Evolutionary conservation across 1,140 invertebrate species (phyloP).

Genomic region (Mamestra configurata): DNA sequence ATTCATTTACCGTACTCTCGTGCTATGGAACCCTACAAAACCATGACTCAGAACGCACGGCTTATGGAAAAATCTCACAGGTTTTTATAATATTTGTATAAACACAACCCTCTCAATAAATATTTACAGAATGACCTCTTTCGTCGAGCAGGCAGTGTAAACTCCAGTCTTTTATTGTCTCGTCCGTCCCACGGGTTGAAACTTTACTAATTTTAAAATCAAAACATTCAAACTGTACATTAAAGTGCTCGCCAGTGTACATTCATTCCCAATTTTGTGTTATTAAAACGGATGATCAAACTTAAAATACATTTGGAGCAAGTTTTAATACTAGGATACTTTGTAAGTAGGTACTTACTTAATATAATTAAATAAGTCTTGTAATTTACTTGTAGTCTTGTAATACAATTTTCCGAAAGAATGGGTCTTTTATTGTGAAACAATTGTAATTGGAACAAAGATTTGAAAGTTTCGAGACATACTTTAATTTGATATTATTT

Average conservation of each 20-base stretch:
- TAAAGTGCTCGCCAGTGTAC: constrained; percentile 36
- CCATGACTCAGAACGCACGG: constrained; percentile 7
- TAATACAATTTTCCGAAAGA: not conserved
- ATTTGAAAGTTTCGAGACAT: not conserved
- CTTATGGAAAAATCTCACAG: constrained; percentile 15
- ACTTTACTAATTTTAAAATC: constrained; percentile 54
- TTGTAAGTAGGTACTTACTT: not conserved
- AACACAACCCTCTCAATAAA: constrained; percentile 32
- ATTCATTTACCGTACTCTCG: not conserved
- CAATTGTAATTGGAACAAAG: not conserved
- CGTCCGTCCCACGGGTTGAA: constrained; percentile 16
- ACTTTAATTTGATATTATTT: not conserved
- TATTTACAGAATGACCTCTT: constrained; percentile 39
- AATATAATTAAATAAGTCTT: constrained; percentile 17
- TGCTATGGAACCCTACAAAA: constrained; percentile 1
- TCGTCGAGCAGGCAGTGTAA: not conserved
- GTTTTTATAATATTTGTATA: constrained; percentile 42
- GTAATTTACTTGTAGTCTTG: not conserved
- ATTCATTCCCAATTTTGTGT: constrained; percentile 38
- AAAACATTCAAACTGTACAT: constrained; percentile 35
- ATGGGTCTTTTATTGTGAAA: not conserved
- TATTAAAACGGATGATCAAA: constrained; percentile 49
- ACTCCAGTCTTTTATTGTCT: constrained; percentile 31
- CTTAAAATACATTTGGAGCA: constrained; percentile 33
- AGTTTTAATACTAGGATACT: not conserved